phyloP scores from a whole-genome alignment of 2,113 vertebrate species.

The Sterna hirundo region DNA sequence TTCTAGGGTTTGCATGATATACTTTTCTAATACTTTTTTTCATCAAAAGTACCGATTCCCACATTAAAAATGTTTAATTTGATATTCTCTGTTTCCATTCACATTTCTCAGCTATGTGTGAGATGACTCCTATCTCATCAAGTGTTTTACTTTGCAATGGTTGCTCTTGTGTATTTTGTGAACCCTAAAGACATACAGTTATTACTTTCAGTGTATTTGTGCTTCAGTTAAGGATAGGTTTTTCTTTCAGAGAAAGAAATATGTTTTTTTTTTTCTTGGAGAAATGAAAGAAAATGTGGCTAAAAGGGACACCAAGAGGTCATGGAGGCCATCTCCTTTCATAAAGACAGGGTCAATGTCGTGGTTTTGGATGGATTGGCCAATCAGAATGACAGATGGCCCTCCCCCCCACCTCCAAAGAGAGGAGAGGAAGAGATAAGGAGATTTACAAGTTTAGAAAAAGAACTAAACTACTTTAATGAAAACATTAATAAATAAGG shows the following conservation, averaged over 20 bases:
- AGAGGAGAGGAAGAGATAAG: too few relatives aligned
- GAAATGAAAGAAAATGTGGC: not conserved
- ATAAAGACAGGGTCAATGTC: conserved; percentile 13
- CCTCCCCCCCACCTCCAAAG: too few relatives aligned
- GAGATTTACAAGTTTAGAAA: too few relatives aligned
- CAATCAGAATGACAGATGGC: not conserved
- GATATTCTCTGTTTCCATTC: not conserved
- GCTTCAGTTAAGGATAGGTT: not conserved
- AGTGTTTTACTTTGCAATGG: not conserved
- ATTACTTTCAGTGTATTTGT: not conserved
- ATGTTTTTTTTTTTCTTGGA: not conserved
- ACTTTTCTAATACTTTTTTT: not conserved
- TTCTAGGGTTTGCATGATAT: accelerated
- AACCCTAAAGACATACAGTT: not conserved
- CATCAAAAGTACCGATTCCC: not conserved
- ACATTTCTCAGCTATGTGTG: not conserved
- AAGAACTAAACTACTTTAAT: too few relatives aligned
- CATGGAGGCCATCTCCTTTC: not conserved
- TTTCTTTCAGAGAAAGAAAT: not conserved
- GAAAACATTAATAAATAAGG: too few relatives aligned
- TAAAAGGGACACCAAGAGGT: not conserved
- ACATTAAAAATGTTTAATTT: not conserved
- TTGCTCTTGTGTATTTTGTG: not conserved
- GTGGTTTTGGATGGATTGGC: too few relatives aligned
- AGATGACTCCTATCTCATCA: not conserved